Conservation (phyloP, 2,888 invertebrate genomes). For the Pemphredon lugubris region DNA sequence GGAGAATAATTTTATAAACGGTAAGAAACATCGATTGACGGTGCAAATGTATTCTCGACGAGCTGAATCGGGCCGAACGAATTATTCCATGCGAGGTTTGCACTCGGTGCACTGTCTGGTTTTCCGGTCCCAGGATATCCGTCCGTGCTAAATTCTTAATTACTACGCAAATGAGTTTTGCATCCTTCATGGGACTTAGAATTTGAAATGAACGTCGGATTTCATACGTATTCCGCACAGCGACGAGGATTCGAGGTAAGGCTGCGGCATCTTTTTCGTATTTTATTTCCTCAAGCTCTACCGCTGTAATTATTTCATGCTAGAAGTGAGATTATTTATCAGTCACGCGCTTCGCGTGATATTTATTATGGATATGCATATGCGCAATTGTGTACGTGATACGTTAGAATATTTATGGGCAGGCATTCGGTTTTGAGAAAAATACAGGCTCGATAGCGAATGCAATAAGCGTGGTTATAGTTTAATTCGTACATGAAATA, state of each 20-base stretch:
- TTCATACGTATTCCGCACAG: conserved; percentile 45
- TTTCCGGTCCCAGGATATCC: conserved; percentile 45
- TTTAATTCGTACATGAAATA: no score
- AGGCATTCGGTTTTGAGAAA: no score
- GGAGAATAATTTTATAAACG: neutral
- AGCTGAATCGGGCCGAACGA: conserved; percentile 11
- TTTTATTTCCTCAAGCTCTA: conserved; percentile 15
- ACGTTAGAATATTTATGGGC: no score
- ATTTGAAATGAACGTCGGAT: conserved; percentile 64
- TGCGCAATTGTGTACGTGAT: no score
- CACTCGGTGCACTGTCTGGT: conserved; percentile 30
- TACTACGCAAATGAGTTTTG: conserved; percentile 72
- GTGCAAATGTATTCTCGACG: conserved; percentile 4
- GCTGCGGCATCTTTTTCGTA: neutral
- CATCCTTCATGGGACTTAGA: conserved; percentile 65
- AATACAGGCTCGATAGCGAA: no score
- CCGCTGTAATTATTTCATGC: conserved; percentile 16
- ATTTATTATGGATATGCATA: no score
- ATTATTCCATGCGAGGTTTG: conserved; percentile 31
- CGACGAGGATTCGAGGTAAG: conserved; percentile 10
- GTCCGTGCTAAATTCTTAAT: conserved; percentile 67
- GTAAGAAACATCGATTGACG: neutral
- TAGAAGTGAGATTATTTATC: conserved; percentile 6
- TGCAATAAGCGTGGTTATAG: no score
- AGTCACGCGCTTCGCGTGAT: conserved; percentile 12